Evolutionary conservation across 1,140 invertebrate genomes (phyloP).

Genomic region (Mya arenaria): DNA sequence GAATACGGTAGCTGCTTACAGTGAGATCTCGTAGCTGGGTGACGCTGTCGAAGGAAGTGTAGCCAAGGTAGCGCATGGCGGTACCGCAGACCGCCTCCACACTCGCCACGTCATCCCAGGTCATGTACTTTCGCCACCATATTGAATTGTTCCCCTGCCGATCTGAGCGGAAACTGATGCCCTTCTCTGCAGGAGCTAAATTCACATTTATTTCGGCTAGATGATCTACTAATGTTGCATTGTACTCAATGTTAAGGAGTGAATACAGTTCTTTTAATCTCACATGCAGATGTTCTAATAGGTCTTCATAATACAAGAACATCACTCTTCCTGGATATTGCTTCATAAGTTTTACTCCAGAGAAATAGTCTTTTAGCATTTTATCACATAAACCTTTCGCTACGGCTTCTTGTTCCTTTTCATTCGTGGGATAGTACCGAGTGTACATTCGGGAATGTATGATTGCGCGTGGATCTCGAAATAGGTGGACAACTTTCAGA

Average conservation of each 20-base stretch:
- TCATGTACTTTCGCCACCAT: slow-evolving; percentile 44
- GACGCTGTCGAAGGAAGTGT: too few relatives aligned
- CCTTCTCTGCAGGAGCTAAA: slow-evolving; percentile 37
- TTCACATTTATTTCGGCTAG: slow-evolving; percentile 8
- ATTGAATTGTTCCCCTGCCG: slow-evolving; percentile 16
- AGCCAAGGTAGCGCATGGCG: too few relatives aligned
- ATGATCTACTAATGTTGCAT: neutral
- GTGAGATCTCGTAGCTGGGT: too few relatives aligned
- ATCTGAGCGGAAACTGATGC: slow-evolving; percentile 15
- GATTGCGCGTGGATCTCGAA: slow-evolving; percentile 49
- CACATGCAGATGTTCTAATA: neutral
- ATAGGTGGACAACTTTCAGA: slow-evolving; percentile 45
- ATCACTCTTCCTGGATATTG: slow-evolving; percentile 23
- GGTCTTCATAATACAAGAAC: slow-evolving; percentile 42
- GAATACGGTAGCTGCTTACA: too few relatives aligned
- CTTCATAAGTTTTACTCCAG: neutral
- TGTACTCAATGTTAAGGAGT: slow-evolving; percentile 17
- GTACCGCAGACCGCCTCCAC: slow-evolving; percentile 1
- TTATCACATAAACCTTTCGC: slow-evolving; percentile 40
- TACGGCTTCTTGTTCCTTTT: neutral
- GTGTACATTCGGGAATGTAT: slow-evolving; percentile 40
- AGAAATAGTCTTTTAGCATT: slow-evolving; percentile 19
- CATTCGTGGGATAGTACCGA: slow-evolving; percentile 16
- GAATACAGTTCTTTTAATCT: slow-evolving; percentile 35
- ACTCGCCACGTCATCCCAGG: neutral